Evolutionary conservation across 2,797 vertebrate genomes (phyloP).

Genomic region (Calcarius lapponicus): DNA sequence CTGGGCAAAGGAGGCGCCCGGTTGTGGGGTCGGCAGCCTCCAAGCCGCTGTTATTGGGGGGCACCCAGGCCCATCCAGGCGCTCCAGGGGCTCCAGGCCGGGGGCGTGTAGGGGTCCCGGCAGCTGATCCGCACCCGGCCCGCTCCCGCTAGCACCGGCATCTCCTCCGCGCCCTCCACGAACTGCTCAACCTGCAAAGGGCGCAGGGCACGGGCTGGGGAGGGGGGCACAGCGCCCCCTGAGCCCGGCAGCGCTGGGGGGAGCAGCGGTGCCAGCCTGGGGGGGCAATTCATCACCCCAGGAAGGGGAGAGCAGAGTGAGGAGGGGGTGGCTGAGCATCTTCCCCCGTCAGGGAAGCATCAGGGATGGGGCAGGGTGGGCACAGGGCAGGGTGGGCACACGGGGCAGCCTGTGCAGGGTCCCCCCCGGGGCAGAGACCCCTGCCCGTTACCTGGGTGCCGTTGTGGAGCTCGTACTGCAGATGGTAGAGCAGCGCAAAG

Average conservation of each 20-base stretch:
- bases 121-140: conserved; percentile 32
- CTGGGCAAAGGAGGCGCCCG: fast-evolving
- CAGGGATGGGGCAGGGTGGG: background rate
- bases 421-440: fast-evolving
- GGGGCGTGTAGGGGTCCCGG: background rate
- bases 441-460: background rate
- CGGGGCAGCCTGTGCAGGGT: fast-evolving
- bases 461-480: background rate
- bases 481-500: background rate
- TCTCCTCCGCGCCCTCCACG: background rate
- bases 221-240: fast-evolving
- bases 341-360: too few relatives aligned
- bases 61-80: background rate
- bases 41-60: fast-evolving
- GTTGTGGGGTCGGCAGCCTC: fast-evolving
- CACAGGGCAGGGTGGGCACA: too few relatives aligned
- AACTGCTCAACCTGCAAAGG: background rate
- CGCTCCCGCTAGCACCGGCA: fast-evolving
- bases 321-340: background rate
- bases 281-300: too few relatives aligned
- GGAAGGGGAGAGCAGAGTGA: fast-evolving
- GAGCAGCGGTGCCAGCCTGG: background rate
- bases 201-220: background rate
- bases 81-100: conserved; percentile 21
- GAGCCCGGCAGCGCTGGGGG: fast-evolving